Base-by-base conservation (phyloP, 2,888 invertebrate species). In the Drosophila mayaguana region DNA sequence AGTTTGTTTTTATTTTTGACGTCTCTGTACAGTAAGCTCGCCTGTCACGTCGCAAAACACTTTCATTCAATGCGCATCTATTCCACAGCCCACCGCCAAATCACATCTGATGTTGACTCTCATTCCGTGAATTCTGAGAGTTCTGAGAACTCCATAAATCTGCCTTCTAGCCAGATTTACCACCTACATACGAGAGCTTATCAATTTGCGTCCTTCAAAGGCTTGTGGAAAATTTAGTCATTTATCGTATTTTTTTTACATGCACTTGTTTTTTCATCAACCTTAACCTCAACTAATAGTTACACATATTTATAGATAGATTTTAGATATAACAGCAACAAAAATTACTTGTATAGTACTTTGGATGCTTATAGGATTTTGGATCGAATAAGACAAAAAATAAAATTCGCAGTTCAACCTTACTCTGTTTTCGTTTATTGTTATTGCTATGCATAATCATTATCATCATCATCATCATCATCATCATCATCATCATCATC, bases 361-460 rank as follows among this genome's bases (percentile, higher is more conserved):
- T n/a, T n/a, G n/a, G n/a, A 18, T 45, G 3, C 2, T 20, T 12
- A 34, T 34, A 12, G 2, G 2, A 14, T 14, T 43, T 20, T 12
- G 12, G 1, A 22, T 45, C 6, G 2, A 45, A 12, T 43, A 0
- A 9, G 0, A 18, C 18, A 42, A 6, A 3, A 11, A 28, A 46
- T 48, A 48, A 28, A 48, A 48, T 48, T 48, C 11, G 8, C 5
- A 2, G 5, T 48, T 14, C 1, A n/a, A 25, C 2, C n/a, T 1
- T 3, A 32, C 6, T 16, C 20, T 22, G 8, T 20, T 42, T 40
- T n/a, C 11, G 63, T 43, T 68, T 51, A 48, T 45, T 61, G 51
- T 71, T 69, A 80, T 70, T 62, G 59, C 60, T 59, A 42, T 20
- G 56, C 62, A 71, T 71, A 43, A 76, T 0, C 34, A 51, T 56